Evolutionary conservation across 2,888 invertebrate genomes (phyloP).

Genomic region (Agonopterix heracliana): DNA sequence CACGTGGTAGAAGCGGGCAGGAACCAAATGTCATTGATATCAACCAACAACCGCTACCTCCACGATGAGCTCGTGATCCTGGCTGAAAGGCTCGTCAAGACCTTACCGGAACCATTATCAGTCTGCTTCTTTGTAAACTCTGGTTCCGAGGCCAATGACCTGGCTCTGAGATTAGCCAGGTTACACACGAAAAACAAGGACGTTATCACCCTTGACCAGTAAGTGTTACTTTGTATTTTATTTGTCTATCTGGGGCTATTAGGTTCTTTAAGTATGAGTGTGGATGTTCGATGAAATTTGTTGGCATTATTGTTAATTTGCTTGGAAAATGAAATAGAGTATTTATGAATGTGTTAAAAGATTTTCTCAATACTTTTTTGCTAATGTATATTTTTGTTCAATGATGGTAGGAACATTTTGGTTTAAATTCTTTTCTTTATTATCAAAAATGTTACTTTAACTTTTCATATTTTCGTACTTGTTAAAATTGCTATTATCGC

Average conservation of each 20-base stretch:
- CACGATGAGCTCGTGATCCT: constrained; percentile 96
- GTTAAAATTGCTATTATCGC: no score
- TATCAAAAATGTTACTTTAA: no score
- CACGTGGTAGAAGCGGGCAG: constrained; percentile 93
- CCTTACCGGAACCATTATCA: constrained; percentile 89
- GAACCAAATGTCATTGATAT: constrained; percentile 92
- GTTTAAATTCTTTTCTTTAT: no score
- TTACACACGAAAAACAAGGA: constrained; percentile 93
- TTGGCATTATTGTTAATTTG: constrained; percentile 10
- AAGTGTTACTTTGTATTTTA: constrained; percentile 66
- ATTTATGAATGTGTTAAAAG: constrained; percentile 8
- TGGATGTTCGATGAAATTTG: constrained; percentile 11
- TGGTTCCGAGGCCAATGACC: constrained; percentile 98
- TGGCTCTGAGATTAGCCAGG: constrained; percentile 93
- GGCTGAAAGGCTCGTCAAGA: constrained; percentile 87
- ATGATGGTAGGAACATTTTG: no score
- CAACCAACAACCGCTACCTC: constrained; percentile 96
- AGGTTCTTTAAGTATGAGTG: neutral
- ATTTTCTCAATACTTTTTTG: no score
- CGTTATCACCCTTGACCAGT: constrained; percentile 97
- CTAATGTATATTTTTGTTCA: no score
- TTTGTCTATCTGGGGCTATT: no score
- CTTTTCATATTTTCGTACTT: no score
- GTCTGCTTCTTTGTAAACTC: constrained; percentile 99
- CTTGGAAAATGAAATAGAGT: neutral